Base-by-base conservation (phyloP, 2,797 vertebrate genomes). In the Sebastes hopkinsi region DNA sequence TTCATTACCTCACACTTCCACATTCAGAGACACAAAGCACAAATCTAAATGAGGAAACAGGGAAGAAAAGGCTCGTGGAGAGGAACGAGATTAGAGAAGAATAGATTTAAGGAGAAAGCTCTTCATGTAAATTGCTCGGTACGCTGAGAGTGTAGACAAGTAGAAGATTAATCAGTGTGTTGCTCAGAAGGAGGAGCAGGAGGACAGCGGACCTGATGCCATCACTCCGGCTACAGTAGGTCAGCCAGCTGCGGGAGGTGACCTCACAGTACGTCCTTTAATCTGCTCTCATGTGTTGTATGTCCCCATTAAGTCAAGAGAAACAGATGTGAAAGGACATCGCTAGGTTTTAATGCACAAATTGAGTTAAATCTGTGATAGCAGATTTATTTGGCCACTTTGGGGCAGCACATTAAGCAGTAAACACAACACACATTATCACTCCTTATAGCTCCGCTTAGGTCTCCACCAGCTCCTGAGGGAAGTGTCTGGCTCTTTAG, bases 151-250 rank as follows among this genome's bases (percentile, higher is more conserved):
- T 73, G 84, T 70, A 54, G 42, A 81, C 65, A 61, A 76, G 85
- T 58, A 77, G 76, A 29, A 87, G 81, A 92, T 90, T 88, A 90
- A 93, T 93, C 87, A 92, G 80, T 3, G 14, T 46, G 77, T 69
- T 81, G 13, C 50, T 69, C 54, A 23, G 25, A 67, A 71, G 69
- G 64, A 86, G 25, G 73, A 77, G 68, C 64, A 56, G 36, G 38
- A 69, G 42, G 74, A 76, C 27, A 67, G 67, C 29, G 12, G 79
- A 67, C 70, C 22, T 64, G 74, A 87, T 77, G 60, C 58, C 71
- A 74, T 88, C 79, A 6, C 65, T 72, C 8, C 54, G 30, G 60
- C 66, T 75, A 72, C 70, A 86, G 69, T 34, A 30, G 81, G 79
- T 71, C 82, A 75, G 66, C 69, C 70, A 77, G 66, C 65, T 18